Conservation (phyloP, 2,888 invertebrate genomes). For the Callimorpha dominula region DNA sequence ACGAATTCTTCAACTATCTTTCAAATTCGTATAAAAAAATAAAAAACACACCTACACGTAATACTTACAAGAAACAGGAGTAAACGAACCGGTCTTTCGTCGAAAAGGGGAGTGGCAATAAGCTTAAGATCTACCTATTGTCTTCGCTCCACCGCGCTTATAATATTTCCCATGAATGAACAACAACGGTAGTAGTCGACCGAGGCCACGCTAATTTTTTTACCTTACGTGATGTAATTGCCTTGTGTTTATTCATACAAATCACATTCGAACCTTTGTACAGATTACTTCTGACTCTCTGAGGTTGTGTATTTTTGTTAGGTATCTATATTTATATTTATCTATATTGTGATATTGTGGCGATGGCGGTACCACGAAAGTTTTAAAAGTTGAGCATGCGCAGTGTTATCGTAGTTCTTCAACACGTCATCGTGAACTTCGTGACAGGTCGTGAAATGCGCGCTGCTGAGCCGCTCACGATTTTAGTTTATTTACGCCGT, state of each 20-base stretch:
- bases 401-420: constrained; percentile 49
- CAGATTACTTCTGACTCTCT: neutral
- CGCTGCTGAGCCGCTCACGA: constrained; percentile 51
- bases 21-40: too few relatives aligned
- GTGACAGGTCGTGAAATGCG: constrained; percentile 48
- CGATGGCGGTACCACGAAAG: constrained; percentile 62
- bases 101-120: constrained; percentile 44
- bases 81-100: constrained; percentile 24
- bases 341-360: constrained; percentile 36
- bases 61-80: neutral
- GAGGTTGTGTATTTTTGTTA: too few relatives aligned
- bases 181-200: constrained; percentile 62
- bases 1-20: too few relatives aligned
- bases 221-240: constrained; percentile 78
- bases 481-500: constrained; percentile 75
- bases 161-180: constrained; percentile 81
- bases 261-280: constrained; percentile 56
- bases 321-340: constrained; percentile 3
- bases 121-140: constrained; percentile 66
- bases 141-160: constrained; percentile 65
- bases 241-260: constrained; percentile 60
- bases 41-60: neutral
- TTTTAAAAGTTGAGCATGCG: constrained; percentile 64
- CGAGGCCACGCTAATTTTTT: constrained; percentile 81
- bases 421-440: constrained; percentile 55